Evolutionary conservation across 2,888 invertebrate genomes (phyloP), one percentile per base, ranked within the genome.

Genomic region (Cremastobaeus sp.): DNA sequence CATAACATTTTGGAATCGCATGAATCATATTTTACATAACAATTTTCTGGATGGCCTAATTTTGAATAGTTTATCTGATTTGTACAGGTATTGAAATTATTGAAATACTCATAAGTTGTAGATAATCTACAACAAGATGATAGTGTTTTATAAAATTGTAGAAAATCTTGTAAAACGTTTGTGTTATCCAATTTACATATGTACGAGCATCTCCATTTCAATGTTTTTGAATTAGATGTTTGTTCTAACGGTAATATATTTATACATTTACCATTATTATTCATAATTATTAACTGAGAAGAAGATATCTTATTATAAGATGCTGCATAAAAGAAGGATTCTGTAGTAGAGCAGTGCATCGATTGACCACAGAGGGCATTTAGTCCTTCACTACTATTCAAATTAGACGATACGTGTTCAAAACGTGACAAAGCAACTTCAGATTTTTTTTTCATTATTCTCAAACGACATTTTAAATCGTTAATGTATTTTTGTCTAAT

Each of bases 401-500:
- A 15, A 39, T 48, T 41, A 11, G 5, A 3, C 9, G 60, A 48
- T 15, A 30, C 3, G 0, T 18, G 5, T 30, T 50, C 17, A 3
- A 48, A 39, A 11, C 60, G 48, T 6, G 48, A 30, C 21, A 60
- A 4, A 20, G 48, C 14, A 17, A 39, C 41, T 28, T 48, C 17
- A 20, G 14, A 39, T 52, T 52, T 64, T 17, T 11, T 64, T 64
- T 52, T 41, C 2, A 64, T 15, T 34, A 64, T 25, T 17, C 50
- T 11, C 2, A 60, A 32, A 9, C 5, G 3, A 2, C 14, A 4
- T 30, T 11, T 57, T 8, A 57, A 32, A 1, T 57, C n/a, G 8
- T 25, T 54, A 15, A 37, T 17, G 28, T 37, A 17, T 3, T 15
- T 37, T 39, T 54, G 11, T 28, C 52, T 54, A 8, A 8, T 8